These are phyloP conservation scores for Tethea ocularis DNA, from an alignment of 2,888 invertebrate genomes.

Conservation along the genomic window DNA sequence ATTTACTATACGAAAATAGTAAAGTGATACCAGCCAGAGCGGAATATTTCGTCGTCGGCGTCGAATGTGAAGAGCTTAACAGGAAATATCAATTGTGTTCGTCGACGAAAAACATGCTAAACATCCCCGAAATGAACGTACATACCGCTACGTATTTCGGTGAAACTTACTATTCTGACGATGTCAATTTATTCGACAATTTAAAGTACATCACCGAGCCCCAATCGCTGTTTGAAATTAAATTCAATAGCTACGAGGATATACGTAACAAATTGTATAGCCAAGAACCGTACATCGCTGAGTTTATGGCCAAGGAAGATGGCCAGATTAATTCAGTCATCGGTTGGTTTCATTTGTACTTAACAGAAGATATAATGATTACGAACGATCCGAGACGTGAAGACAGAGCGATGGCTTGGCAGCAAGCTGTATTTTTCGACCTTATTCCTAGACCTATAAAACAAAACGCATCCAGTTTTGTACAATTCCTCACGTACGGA, in stretches of 20 bases:
- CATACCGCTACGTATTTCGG: not conserved
- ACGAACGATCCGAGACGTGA: slow-evolving; percentile 77
- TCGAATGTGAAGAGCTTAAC: not conserved
- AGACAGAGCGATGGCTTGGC: slow-evolving; percentile 62
- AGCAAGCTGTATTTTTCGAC: slow-evolving; percentile 25
- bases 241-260: slow-evolving; percentile 26
- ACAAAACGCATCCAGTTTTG: not conserved
- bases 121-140: not conserved
- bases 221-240: slow-evolving; percentile 21
- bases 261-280: slow-evolving; percentile 7
- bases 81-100: slow-evolving; percentile 2
- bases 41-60: slow-evolving; percentile 29
- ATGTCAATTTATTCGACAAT: slow-evolving; percentile 22
- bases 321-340: slow-evolving; percentile 57
- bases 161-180: slow-evolving; percentile 19
- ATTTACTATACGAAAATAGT: slow-evolving; percentile 41
- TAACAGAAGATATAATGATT: slow-evolving; percentile 82
- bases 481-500: slow-evolving; percentile 7
- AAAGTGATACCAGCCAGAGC: slow-evolving; percentile 81
- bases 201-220: slow-evolving; percentile 28
- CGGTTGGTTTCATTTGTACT: slow-evolving; percentile 86
- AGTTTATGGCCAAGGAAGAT: slow-evolving; percentile 9
- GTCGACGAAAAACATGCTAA: slow-evolving; percentile 3
- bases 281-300: not conserved
- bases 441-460: slow-evolving; percentile 12